Evolutionary conservation across 2,888 invertebrate species (phyloP), one percentile per base, ranked within the genome.

Genomic region (Drosophila borealis): DNA sequence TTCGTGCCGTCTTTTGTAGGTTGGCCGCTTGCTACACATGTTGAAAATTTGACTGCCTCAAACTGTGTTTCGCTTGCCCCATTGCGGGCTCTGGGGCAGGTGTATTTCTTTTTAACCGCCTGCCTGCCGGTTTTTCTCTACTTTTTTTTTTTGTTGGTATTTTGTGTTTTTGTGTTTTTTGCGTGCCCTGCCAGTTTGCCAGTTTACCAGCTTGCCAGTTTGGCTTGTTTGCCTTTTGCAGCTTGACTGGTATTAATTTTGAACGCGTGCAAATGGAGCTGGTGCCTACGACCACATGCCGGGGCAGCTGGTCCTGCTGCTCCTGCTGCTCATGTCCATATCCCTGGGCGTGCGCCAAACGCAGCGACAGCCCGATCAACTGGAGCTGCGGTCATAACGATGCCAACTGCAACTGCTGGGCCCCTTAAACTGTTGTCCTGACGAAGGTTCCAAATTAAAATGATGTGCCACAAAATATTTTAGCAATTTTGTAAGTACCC

Each of bases 181-280:
- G 37, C 10, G 29, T 29, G 34, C 25, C 29, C 57, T 57, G 50
- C 36, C 39, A 39, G 65, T 34, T 46, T 49, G 65, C 37, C 37
- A 37, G 17, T 17, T 17, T 17, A 17, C 17, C 17, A 17, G 45
- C 19, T 61, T 57, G 50, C 29, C 37, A 37, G 61, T 51, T 55
- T 56, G 70, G 53, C 75, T 66, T 44, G 55, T 73, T 69, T 60
- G 78, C 65, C 75, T 59, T 77, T 81, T 81, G 82, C 81, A 85
- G 81, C 78, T 81, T 81, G 85, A 66, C 63, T 80, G 69, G 65
- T 65, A 78, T 76, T 72, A 46, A 80, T 82, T 76, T 78, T 67
- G 62, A 67, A 49, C 86, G 78, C 76, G 76, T 80, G 82, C 80
- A 69, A 85, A 77, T 63, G 70, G 57, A 66, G 61, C 61, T 57